These are phyloP conservation scores for Acrobasis consociella DNA, from an alignment of 2,888 invertebrate genomes.

Conservation along the genomic window DNA sequence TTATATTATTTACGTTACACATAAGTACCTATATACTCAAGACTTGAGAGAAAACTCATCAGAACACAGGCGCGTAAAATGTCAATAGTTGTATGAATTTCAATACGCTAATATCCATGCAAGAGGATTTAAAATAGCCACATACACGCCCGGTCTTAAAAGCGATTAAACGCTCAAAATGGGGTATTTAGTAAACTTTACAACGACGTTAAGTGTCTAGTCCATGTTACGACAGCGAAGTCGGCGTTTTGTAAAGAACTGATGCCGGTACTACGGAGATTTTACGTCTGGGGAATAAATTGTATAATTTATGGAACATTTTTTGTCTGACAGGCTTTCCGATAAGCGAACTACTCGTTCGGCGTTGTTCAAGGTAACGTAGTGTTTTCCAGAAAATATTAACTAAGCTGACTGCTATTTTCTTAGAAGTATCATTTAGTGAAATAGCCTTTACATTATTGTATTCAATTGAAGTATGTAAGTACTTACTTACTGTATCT, in stretches of 20 bases:
- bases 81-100: neutral
- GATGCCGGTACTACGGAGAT: conserved; percentile 45
- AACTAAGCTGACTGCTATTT: too few species aligned
- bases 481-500: too few species aligned
- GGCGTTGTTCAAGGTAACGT: neutral
- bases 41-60: neutral
- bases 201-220: conserved; percentile 75
- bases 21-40: neutral
- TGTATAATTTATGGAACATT: conserved; percentile 68
- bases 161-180: conserved; percentile 65
- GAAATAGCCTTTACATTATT: too few species aligned
- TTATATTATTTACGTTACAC: too few species aligned
- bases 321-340: conserved; percentile 49
- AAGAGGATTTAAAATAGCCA: conserved; percentile 2
- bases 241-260: conserved; percentile 60
- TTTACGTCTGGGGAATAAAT: conserved; percentile 64
- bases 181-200: conserved; percentile 72
- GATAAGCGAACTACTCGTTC: conserved; percentile 22
- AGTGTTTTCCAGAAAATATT: neutral
- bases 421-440: too few species aligned
- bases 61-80: neutral
- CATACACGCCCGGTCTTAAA: conserved; percentile 29
- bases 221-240: conserved; percentile 70
- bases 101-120: neutral
- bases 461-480: too few species aligned